Evolutionary conservation across 2,797 vertebrate species (phyloP), one percentile per base, ranked within the genome.

Genomic region (Melanotaenia trifasciata): DNA sequence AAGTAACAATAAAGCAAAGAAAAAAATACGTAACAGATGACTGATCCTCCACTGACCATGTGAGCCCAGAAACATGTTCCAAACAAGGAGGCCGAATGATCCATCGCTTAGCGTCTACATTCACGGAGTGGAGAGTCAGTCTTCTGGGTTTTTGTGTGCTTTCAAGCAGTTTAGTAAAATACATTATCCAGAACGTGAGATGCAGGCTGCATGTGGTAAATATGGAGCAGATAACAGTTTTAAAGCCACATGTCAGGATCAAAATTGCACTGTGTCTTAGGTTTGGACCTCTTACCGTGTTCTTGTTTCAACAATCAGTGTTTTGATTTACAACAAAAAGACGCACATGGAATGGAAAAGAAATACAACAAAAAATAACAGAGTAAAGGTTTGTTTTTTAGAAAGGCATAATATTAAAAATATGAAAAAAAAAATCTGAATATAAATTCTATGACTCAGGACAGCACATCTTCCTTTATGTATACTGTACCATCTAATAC

Each of bases 401-500:
- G 76, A 93, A 93, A 94, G 86, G 87, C 86, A 88, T 84, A 73
- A 70, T 81, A 82, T 85, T 82, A 83, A 89, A 83, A 86, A 79
- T 16, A 51, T 20, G 8, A n/a, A 53, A 74, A 53, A 74, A 76
- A 60, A 84, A 74, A 63, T 70, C 24, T 36, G 72, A 85, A 90
- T 86, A 89, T 84, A 79, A 84, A 78, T 84, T 90, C 80, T 89
- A 90, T 86, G 85, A 89, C 64, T 77, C 51, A 72, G 84, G 84
- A 89, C 84, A 92, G 86, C 70, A 87, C 73, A 85, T 87, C 64
- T 87, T 84, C 72, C 45, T 67, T 75, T 62, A 58, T 74, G 71
- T 74, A 76, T 53, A 84, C 76, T 89, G 84, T 84, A 87, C 84
- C 87, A 61, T 86, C 77, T 81, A 74, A 84, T 70, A 70, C 65